Percentiles rank a stretch among this genome's conserved stretches.
Evolutionary conservation across 2,888 invertebrate genomes (phyloP).

Genomic region (Heteromurus nitidus): DNA sequence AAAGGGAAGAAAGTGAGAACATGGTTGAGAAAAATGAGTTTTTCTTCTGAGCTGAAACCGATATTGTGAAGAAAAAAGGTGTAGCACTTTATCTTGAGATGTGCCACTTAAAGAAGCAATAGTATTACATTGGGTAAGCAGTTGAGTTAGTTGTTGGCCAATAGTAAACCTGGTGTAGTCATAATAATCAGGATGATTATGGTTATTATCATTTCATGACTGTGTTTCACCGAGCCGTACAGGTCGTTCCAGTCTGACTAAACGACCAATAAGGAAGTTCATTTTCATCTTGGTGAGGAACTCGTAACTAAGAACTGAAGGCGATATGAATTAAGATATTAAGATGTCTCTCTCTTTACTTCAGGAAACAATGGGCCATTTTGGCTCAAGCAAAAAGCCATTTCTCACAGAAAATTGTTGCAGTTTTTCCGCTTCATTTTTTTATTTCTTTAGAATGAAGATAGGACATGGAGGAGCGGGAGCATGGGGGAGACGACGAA

Average conservation of each 20-base stretch:
- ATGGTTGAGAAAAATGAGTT: background rate
- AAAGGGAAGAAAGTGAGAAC: background rate
- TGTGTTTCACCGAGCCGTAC: constrained; percentile 55
- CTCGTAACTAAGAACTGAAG: constrained; percentile 28
- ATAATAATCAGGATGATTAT: constrained; percentile 66
- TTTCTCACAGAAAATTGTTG: constrained; percentile 63
- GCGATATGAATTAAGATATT: constrained; percentile 67
- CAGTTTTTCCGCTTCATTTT: constrained; percentile 63
- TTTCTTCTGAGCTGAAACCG: background rate
- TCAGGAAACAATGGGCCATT: constrained; percentile 65
- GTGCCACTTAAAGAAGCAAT: constrained; percentile 43
- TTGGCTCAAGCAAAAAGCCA: constrained; percentile 56
- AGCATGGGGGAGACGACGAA: background rate
- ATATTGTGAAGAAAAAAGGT: background rate
- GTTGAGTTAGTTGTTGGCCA: constrained; percentile 10
- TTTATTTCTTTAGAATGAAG: constrained; percentile 54
- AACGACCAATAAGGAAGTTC: constrained; percentile 67
- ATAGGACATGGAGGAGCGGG: constrained; percentile 23
- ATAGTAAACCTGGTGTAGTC: constrained; percentile 29
- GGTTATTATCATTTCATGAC: constrained; percentile 65
- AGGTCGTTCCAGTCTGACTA: constrained; percentile 65
- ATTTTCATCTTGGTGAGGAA: constrained; percentile 54
- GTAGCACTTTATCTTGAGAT: constrained; percentile 6
- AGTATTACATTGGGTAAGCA: constrained; percentile 17
- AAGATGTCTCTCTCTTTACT: constrained; percentile 54